Evolutionary conservation across 2,113 vertebrate species (phyloP), one percentile per base, ranked within the genome.

Genomic region (Epinephelus fuscoguttatus): DNA sequence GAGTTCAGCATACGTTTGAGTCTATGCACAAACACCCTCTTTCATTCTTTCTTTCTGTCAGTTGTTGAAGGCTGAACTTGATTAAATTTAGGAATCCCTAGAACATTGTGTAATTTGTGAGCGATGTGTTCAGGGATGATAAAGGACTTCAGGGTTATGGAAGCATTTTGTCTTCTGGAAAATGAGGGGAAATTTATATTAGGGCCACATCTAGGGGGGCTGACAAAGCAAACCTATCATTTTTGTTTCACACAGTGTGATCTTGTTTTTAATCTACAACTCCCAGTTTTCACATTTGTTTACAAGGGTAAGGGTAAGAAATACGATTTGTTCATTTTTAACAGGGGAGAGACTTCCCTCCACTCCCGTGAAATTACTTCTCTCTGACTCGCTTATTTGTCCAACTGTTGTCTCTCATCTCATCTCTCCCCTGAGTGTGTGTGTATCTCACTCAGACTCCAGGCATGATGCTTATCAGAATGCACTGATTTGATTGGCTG

Each of bases 1-100:
- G 52, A 79, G 75, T 85, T 85, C 75, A 87, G n/a, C 66, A 17
- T 60, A 33, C 23, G 10, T 5, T 53, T 30, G 4, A n/a, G 61
- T 55, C 4, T 55, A 56, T 30, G 77, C 63, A 45, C 21, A 78
- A n/a, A 49, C 23, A 21, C 53, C 37, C 30, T 12, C n/a, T 23
- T 25, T 19, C 30, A 1, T 17, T 18, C 33, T 56, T 6, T 60
- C 7, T 75, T 57, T 67, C 1, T 15, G 7, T 30, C 40, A 21
- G 55, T 62, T 9, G 23, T 18, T 68, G 21, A 33, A 52, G 57
- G 63, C 27, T 70, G 37, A 23, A 57, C n/a, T 23, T 68, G 63
- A 68, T 64, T 50, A 55, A 1, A 61, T 40, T 17, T 52, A 5
- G 0, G 63, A 78, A 30, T 67, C 25, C 33, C 11, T 45, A 8